Base-by-base conservation (phyloP, 2,113 vertebrate species). In the Perognathus longimembris region DNA sequence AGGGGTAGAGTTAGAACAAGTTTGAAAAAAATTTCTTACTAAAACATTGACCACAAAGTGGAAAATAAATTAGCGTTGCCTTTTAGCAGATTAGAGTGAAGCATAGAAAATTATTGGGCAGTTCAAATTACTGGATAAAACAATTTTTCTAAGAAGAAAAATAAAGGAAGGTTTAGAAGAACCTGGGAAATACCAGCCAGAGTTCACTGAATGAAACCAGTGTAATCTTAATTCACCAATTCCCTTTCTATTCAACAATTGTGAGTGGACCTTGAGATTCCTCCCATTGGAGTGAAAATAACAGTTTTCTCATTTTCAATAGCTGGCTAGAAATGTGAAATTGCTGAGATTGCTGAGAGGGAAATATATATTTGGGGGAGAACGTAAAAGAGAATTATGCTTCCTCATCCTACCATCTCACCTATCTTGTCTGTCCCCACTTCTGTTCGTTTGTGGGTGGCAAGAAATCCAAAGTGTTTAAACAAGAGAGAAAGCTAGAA, bases 71-170 rank as follows among this genome's bases (percentile, higher is more conserved):
- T 66, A 91, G 34, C 40, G 82, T 34, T 73, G 40, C 8, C 17
- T 89, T 94, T 92, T n/a, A 45, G 3, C 81, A 59, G 64, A 32
- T n/a, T 79, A 40, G 92, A 94, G 90, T 78, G 70, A 95, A 82
- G 92, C 87, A 83, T 21, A 75, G 18, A 66, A 90, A 92, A 92
- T 88, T 71, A 85, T 75, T 83, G 45, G 38, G 64, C 61, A 34
- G 59, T 76, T 92, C 80, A 82, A 82, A 85, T 94, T 94, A 89
- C 32, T 77, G 10, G 17, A 78, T 75, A 90, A 92, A 90, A 32
- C 26, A 83, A 11, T 0, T n/a, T 73, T 88, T 81, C 77, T 81
- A 81, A 59, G 18, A 61, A 85, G 57, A 70, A 88, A 85, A 90
- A 88, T 85, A 75, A 70, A 85, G 24, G 54, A 67, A 10, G 36